Base-by-base conservation (phyloP, 2,797 vertebrate genomes). In the Chaenodraco wilsoni region DNA sequence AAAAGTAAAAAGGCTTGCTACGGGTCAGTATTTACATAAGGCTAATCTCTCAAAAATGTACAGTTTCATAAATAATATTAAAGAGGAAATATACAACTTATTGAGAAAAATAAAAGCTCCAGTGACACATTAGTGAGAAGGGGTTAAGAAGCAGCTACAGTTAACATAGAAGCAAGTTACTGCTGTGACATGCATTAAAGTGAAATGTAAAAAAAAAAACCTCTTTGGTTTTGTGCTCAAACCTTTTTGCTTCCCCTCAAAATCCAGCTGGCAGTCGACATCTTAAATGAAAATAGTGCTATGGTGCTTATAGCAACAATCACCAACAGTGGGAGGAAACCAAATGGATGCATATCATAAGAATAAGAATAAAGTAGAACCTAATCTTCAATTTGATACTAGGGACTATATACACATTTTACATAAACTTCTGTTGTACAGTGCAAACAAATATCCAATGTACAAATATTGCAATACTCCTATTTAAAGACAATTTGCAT, bases 21-120 rank as follows among this genome's bases (percentile, higher is more conserved):
- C 40, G 17, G 63, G 48, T 74, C 72, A 69, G 56, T 80, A 87
- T 90, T 79, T 87, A 86, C 82, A 92, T 21, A 50, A 83, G 64
- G 78, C 75, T 40, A 43, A 87, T 74, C 17, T 77, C 65, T 78
- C 65, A 72, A 78, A 84, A 84, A 88, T 89, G 83, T 88, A 82
- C 89, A 91, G 67, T 69, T 78, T 87, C n/a, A 93, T 94, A 94
- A 94, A 94, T 94, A 94, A 86, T 7, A 64, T 75, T 73, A 54
- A 37, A 37, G 77, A 71, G 77, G 78, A 88, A 90, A 90, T 89
- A 86, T 81, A 92, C 86, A 88, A 64, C 69, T 66, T 76, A 49
- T 52, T 81, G 71, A 73, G 59, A 79, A 84, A 83, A 72, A 72
- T 78, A 81, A 84, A 37, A 86, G 89, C 87, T 91, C 91, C 89